Base-by-base conservation (phyloP, 2,888 invertebrate genomes). In the Physocephala rufipes region DNA sequence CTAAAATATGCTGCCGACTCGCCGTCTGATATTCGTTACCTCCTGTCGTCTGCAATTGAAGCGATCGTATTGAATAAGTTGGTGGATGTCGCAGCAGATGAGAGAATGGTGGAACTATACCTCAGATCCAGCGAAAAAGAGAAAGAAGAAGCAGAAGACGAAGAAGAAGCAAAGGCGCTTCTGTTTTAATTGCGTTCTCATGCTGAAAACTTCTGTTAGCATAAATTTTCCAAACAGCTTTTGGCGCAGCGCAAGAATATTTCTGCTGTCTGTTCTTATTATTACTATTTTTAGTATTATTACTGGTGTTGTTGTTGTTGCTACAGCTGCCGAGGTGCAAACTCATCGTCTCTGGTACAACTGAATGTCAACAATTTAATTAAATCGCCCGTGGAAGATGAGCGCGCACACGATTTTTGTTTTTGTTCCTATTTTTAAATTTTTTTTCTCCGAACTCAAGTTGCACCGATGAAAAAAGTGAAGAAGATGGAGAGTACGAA, bases 381-480 rank as follows among this genome's bases (percentile, higher is more conserved):
- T 80, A 80, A 81, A 80, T 79, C 76, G 78, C 76, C 79, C 79
- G 76, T 79, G 78, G 77, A 78, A 76, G 75, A 74, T 75, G 74
- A 36, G 36, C 36, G 36, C 67, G 61, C 61, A 26, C 58, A 58
- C 21, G 55, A 21, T 26, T 61, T 59, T n/a, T n/a, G n/a, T n/a
- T n/a, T 49, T 28, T 24, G 26, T 24, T 2, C 12, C 19, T 15
- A 4, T n/a, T 2, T 49, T 49, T 4, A 15, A 19, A 1, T n/a
- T 55, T 26, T 24, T 28, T 15, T 9, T 36, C 36, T 36, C 5
- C 36, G 36, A 9, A 36, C 5, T 36, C 36, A 36, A 36, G 36
- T 36, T 36, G 36, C 36, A 36, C 9, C 49, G 13, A 2, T 3
- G 13, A 49, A 16, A 19, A 49, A n/a, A 3, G n/a, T 5, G 49